Conservation (phyloP, 2,888 invertebrate species). For the Dicranocentrus wangi region DNA sequence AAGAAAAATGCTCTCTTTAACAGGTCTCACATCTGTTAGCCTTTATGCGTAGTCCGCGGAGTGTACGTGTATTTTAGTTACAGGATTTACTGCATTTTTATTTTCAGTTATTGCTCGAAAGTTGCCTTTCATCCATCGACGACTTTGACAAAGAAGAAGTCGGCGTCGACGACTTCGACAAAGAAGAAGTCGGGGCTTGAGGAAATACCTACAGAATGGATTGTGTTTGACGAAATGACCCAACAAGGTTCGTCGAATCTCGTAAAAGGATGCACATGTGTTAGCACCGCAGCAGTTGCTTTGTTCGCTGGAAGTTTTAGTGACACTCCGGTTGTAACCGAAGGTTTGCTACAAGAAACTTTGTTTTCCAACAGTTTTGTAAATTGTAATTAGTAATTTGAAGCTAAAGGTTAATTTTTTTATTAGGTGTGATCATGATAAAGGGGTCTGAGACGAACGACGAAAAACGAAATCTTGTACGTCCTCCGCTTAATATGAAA, state of each 20-base stretch:
- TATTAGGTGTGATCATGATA: too few relatives aligned
- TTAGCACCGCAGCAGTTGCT: slow-evolving; percentile 87
- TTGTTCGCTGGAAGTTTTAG: slow-evolving; percentile 81
- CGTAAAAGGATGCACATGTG: slow-evolving; percentile 85
- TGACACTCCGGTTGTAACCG: neutral
- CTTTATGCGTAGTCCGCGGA: too few relatives aligned
- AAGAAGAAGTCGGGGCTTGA: slow-evolving; percentile 68
- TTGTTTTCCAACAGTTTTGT: too few relatives aligned
- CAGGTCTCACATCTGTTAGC: too few relatives aligned
- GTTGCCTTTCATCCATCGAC: slow-evolving; percentile 80
- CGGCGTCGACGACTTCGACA: slow-evolving; percentile 78
- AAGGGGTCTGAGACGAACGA: too few relatives aligned
- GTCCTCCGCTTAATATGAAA: neutral
- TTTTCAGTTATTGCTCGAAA: slow-evolving; percentile 76
- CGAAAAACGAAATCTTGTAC: too few relatives aligned
- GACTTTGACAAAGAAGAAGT: slow-evolving; percentile 75
- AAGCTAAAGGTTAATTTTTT: neutral
- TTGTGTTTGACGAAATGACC: slow-evolving; percentile 90
- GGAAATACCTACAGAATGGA: slow-evolving; percentile 84
- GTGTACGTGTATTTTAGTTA: too few relatives aligned
- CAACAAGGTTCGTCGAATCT: slow-evolving; percentile 82
- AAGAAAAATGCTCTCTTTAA: slow-evolving; percentile 55
- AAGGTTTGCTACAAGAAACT: too few relatives aligned
- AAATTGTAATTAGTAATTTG: neutral
- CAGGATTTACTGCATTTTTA: neutral